Conservation (phyloP, 2,113 vertebrate species). For the Pipa parva region DNA sequence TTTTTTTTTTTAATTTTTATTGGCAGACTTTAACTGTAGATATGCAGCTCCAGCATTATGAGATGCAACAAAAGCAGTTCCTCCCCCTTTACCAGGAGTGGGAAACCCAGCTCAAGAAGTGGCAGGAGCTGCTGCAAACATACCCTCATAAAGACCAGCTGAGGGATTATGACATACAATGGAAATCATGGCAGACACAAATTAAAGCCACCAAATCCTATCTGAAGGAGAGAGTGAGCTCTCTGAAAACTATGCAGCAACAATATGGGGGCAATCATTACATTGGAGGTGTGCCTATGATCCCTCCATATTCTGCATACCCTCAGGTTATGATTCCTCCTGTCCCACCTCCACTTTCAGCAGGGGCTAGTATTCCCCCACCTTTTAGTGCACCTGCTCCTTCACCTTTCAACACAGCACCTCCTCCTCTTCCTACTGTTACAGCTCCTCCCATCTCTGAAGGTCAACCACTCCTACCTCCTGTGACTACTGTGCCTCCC, state of each 20-base stretch:
- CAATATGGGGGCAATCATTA: conserved; percentile 62
- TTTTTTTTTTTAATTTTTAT: conserved; percentile 7
- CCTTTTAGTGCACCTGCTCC: conserved; percentile 9
- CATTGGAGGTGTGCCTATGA: conserved; percentile 66
- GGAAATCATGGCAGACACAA: conserved; percentile 96
- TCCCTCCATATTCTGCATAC: conserved; percentile 74
- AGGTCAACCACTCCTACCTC: conserved; percentile 51
- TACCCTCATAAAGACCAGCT: conserved; percentile 97
- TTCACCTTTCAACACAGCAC: conserved; percentile 5
- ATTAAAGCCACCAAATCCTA: conserved; percentile 88
- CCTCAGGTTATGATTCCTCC: conserved; percentile 41
- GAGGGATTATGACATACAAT: conserved; percentile 89
- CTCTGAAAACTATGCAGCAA: conserved; percentile 80
- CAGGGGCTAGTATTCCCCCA: neutral
- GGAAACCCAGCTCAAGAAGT: conserved; percentile 83
- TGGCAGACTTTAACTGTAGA: conserved; percentile 88
- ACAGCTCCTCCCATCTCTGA: conserved; percentile 42
- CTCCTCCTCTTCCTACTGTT: conserved; percentile 51
- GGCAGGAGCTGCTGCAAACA: conserved; percentile 87
- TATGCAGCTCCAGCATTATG: conserved; percentile 84
- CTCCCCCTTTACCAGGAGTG: conserved; percentile 85
- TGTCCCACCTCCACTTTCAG: conserved; percentile 7
- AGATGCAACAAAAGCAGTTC: conserved; percentile 88
- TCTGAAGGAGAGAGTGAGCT: conserved; percentile 80
- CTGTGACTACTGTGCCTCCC: conserved; percentile 48